phyloP scores from a whole-genome alignment of 2,113 vertebrate species.

The Prolemur simus region DNA sequence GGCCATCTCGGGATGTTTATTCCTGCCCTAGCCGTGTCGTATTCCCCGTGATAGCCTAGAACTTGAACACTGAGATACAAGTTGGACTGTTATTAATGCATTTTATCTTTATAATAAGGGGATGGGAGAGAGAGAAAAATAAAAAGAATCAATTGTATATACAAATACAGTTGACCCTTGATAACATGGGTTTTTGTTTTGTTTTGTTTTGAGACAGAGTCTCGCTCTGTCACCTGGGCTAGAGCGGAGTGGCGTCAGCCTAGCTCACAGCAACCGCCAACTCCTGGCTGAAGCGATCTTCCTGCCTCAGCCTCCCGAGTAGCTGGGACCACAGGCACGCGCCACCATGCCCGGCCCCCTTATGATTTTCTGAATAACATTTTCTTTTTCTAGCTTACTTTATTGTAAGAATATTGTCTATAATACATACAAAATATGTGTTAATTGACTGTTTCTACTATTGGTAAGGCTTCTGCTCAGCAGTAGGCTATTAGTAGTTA shows the following conservation, averaged over 20 bases:
- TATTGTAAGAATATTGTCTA: too few species aligned
- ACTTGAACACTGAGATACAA: background rate
- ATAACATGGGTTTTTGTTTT: background rate
- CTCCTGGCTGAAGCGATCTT: background rate
- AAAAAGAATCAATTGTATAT: fast-evolving
- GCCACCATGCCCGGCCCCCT: background rate
- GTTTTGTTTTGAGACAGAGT: background rate
- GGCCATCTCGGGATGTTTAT: too few species aligned
- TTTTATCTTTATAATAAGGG: background rate
- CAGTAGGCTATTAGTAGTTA: background rate
- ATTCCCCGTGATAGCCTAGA: background rate
- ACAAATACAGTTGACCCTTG: background rate
- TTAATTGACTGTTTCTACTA: too few species aligned
- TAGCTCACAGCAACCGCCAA: background rate
- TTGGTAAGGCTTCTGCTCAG: too few species aligned
- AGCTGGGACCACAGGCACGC: background rate
- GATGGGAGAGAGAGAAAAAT: background rate
- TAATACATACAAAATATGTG: too few species aligned
- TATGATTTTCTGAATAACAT: too few species aligned
- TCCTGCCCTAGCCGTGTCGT: background rate
- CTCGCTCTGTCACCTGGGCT: background rate
- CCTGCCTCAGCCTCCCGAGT: background rate
- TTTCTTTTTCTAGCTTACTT: too few species aligned
- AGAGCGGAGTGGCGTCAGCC: background rate
- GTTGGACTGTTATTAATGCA: background rate